phyloP scores from a whole-genome alignment of 2,888 invertebrate species.

The Napeogenes sylphis region DNA sequence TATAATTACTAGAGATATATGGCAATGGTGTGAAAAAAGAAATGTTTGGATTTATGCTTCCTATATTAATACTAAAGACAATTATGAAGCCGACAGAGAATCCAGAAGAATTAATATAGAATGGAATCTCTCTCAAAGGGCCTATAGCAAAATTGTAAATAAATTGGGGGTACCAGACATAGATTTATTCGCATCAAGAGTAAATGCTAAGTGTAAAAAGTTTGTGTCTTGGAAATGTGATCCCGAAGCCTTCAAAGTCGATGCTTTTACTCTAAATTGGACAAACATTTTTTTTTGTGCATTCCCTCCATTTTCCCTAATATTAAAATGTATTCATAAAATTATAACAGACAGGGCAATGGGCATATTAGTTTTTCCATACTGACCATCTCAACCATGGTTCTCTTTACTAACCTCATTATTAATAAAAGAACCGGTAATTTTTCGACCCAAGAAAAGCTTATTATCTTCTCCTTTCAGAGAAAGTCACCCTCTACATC shows the following conservation, averaged over 20 bases:
- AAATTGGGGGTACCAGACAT: slow-evolving; percentile 22
- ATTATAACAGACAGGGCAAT: too few species aligned
- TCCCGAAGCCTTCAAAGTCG: slow-evolving; percentile 10
- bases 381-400: too few species aligned
- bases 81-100: slow-evolving; percentile 31
- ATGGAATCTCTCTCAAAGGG: slow-evolving; percentile 17
- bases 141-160: slow-evolving; percentile 12
- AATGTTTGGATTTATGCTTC: slow-evolving; percentile 29
- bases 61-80: slow-evolving; percentile 29
- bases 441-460: too few species aligned
- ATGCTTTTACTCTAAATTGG: slow-evolving; percentile 25
- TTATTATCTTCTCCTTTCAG: too few species aligned
- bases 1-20: slow-evolving; percentile 23
- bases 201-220: slow-evolving; percentile 27
- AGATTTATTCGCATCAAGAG: slow-evolving; percentile 24
- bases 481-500: too few species aligned
- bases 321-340: too few species aligned
- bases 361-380: too few species aligned
- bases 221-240: slow-evolving; percentile 27
- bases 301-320: slow-evolving; percentile 24
- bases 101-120: slow-evolving; percentile 27
- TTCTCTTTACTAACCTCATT: too few species aligned
- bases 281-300: slow-evolving; percentile 21
- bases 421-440: too few species aligned
- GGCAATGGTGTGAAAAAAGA: slow-evolving; percentile 32